A percentile compares a stretch with the other conserved stretches of the same genome.
phyloP scores from a whole-genome alignment of 2,888 invertebrate species.

The Rhagium mordax region DNA sequence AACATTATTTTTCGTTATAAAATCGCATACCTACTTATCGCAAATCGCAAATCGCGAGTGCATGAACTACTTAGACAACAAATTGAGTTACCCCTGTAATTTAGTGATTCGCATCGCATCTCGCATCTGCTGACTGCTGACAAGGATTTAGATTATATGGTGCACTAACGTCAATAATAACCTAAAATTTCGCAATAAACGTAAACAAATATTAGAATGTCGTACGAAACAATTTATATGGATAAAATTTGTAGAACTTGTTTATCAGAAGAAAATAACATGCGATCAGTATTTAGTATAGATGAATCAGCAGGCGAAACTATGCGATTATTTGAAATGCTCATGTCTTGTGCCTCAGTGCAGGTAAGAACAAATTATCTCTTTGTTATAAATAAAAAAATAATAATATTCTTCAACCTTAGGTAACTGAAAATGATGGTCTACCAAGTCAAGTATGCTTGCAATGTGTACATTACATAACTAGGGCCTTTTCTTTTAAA shows the following conservation, averaged over 20 bases:
- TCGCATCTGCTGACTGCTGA: no score
- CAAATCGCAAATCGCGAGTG: no score
- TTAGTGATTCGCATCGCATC: no score
- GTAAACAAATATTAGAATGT: constrained; percentile 50
- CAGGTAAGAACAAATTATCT: constrained; percentile 57
- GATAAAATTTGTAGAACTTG: constrained; percentile 68
- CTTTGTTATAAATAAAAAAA: constrained; percentile 9
- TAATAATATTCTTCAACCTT: constrained; percentile 15
- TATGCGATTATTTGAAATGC: constrained; percentile 64
- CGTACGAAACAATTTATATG: constrained; percentile 58
- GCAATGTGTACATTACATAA: constrained; percentile 66
- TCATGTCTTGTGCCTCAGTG: constrained; percentile 65
- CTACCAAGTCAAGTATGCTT: constrained; percentile 66
- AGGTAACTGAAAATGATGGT: constrained; percentile 67
- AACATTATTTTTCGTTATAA: no score
- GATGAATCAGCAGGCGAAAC: constrained; percentile 62
- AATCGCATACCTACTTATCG: no score
- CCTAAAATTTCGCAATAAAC: constrained; percentile 9
- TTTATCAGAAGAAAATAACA: constrained; percentile 62
- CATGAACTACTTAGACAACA: no score
- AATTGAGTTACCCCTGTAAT: no score
- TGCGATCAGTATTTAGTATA: constrained; percentile 64
- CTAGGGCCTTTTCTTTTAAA: constrained; percentile 66
- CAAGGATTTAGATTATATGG: no score
- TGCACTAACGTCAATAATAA: constrained; percentile 21